Evolutionary conservation across 2,797 vertebrate species (phyloP), one percentile per base, ranked within the genome.

Genomic region (Petrocephalus schoutedeni): DNA sequence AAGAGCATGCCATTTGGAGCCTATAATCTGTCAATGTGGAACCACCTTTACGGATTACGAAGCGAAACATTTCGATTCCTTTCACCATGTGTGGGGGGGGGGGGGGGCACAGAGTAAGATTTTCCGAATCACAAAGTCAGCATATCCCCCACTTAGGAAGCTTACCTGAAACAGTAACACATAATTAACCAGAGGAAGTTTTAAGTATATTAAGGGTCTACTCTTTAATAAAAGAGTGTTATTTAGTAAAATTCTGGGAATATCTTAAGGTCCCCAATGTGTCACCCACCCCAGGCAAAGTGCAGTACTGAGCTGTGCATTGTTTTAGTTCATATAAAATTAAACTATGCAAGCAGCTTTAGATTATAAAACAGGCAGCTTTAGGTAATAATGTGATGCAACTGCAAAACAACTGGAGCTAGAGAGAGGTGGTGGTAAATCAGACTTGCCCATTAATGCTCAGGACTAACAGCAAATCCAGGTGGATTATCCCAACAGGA

Each of bases 241-340:
- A 54, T 83, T 54, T 51, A 83, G 51, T 83, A 28, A 28, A 83
- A 83, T 83, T 23, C 49, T 0, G 45, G 45, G 45, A 83, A 28
- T 83, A 53, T 83, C 80, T 51, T 23, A n/a, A 21, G 41, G 80
- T 54, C 45, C 80, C 45, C 80, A n/a, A 9, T 83, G 21, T 83
- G 21, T 77, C 71, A 77, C 36, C 71, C 71, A 77, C 71, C 51
- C 9, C 21, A 49, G 59, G 19, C 19, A n/a, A 64, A 64, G 2
- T 54, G 23, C 49, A 10, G 21, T 54, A 54, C n/a, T 23, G 21
- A 51, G 49, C 45, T 14, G 45, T 51, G 80, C 9, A 83, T 54
- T 83, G 45, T 83, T 28, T 83, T 49, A 83, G n/a, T 49, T 83
- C 45, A 54, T 83, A 83, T 54, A 83, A 83, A 83, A 51, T 54